A percentile compares a stretch with the other conserved stretches of the same genome.
phyloP scores from a whole-genome alignment of 2,113 vertebrate species.

The Hiodon tergisus region DNA sequence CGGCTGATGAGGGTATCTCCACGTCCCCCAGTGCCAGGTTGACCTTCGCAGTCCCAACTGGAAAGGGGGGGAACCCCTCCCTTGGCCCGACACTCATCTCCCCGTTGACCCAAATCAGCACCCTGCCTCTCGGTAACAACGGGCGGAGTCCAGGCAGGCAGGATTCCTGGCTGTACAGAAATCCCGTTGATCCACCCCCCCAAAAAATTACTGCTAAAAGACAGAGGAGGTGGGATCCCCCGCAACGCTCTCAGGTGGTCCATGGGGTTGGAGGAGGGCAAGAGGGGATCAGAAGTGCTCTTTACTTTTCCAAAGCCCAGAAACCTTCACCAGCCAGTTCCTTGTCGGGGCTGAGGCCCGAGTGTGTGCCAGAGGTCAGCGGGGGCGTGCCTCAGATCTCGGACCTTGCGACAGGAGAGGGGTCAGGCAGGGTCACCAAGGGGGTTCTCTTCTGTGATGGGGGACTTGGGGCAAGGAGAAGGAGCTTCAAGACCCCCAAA shows the following conservation, averaged over 20 bases:
- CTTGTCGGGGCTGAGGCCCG: neutral
- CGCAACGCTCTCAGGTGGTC: constrained; percentile 22
- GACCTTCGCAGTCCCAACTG: neutral
- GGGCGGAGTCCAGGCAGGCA: neutral
- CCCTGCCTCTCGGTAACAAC: neutral
- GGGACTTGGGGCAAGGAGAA: neutral
- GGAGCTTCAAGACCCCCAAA: constrained; percentile 7
- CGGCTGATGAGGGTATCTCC: constrained; percentile 12
- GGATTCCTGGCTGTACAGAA: constrained; percentile 38
- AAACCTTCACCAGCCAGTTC: neutral
- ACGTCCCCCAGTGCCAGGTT: neutral
- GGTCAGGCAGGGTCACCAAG: neutral
- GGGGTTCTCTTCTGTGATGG: neutral
- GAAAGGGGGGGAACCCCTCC: neutral
- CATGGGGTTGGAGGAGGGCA: neutral
- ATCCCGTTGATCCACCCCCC: constrained; percentile 9
- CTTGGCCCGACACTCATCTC: neutral
- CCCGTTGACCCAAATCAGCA: neutral
- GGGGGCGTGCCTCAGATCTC: neutral
- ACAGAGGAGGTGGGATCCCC: constrained; percentile 39
- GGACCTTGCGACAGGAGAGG: neutral
- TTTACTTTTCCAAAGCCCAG: neutral
- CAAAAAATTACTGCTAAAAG: constrained; percentile 22
- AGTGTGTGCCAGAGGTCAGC: neutral
- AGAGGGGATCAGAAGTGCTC: neutral